Base-by-base conservation (phyloP, 2,113 vertebrate genomes). In the Crotalus tigris region DNA sequence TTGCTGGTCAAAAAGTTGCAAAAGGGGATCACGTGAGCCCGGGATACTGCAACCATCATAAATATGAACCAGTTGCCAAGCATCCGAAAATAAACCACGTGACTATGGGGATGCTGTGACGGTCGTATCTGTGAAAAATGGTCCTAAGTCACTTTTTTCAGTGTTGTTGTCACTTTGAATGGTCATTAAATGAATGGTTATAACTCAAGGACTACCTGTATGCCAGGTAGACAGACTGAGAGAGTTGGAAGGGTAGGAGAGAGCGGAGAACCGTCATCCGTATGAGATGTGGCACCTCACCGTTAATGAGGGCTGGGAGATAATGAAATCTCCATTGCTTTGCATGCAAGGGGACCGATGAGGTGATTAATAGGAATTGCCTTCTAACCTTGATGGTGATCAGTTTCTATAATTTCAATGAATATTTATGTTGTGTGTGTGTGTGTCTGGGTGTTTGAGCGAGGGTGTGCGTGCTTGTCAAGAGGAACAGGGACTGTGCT, bases 381-480 rank as follows among this genome's bases (percentile, higher is more conserved):
- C 94, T 95, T 93, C 95, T 96, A 94, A 87, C 90, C 92, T 88
- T 0, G 89, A 61, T 75, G 93, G 94, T 87, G 91, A 93, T 95
- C 85, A 93, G 57, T 26, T 89, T 96, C 95, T 94, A 92, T 96
- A 91, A 96, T 97, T 95, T 57, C 96, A 93, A 93, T 96, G 94
- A 96, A 96, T 96, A 92, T 95, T 97, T 93, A 96, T 96, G 95
- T 90, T 90, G 93, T 33, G 94, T 92, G 93, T 33, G 94, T 92
- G 91, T 51, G 54, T 89, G 44, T 46, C 89, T n/a, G 61, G 87
- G 29, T 39, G 33, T 33, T 29, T 24, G 21, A n/a, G 51, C 7
- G 11, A 69, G 64, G 3, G 29, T 24, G 4, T 0, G 11, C 1
- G 44, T 0, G 58, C 89, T 54, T 91, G 95, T 95, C 93, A 93